phyloP scores from a whole-genome alignment of 2,797 vertebrate species.

The Oryzias sinensis region DNA sequence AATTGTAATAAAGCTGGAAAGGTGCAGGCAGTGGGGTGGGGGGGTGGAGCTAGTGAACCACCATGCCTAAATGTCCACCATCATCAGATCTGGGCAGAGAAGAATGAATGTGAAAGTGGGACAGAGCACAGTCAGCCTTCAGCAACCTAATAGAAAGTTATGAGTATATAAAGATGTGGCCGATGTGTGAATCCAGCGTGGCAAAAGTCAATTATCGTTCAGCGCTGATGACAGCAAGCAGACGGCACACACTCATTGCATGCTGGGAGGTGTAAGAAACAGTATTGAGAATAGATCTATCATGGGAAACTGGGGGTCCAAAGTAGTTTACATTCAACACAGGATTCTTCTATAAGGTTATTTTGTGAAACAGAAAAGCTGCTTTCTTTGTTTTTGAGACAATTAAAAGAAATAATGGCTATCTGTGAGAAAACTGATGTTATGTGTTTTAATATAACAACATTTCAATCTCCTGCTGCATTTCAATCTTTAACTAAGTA shows the following conservation, averaged over 20 bases:
- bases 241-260: conserved; percentile 33
- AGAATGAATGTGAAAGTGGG: conserved; percentile 49
- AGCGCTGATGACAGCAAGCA: conserved; percentile 60
- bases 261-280: conserved; percentile 51
- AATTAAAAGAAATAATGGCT: no score
- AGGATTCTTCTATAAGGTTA: conserved; percentile 31
- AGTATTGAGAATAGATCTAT: conserved; percentile 44
- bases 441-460: no score
- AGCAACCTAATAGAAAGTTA: conserved; percentile 60
- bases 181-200: conserved; percentile 40
- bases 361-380: conserved; percentile 11
- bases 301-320: conserved; percentile 35
- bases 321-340: conserved; percentile 43
- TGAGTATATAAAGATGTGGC: conserved; percentile 48
- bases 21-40: conserved; percentile 39
- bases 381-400: no score
- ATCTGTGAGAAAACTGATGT: no score
- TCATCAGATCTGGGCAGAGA: conserved; percentile 45
- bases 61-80: conserved; percentile 47
- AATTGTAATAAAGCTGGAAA: conserved; percentile 47
- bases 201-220: conserved; percentile 57
- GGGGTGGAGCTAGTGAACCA: conserved; percentile 39
- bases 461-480: no score
- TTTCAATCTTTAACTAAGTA: no score
- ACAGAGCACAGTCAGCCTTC: conserved; percentile 43